Conservation (phyloP, 2,888 invertebrate genomes). For the Oasisia sp. region DNA sequence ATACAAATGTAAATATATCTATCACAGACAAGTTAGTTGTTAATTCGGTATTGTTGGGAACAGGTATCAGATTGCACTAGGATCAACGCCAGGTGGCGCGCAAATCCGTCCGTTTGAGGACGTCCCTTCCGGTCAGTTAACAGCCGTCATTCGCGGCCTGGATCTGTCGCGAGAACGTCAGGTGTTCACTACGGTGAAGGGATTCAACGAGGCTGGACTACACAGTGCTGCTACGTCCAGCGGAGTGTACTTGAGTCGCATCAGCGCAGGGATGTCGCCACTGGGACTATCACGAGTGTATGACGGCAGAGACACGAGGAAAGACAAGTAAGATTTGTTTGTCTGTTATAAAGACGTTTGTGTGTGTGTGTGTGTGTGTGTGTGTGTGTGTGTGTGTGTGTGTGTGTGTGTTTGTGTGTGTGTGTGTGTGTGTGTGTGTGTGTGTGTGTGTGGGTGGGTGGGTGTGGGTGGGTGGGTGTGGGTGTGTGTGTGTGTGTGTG, state of each 20-base stretch:
- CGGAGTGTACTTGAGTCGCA: constrained; percentile 45
- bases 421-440: too few relatives aligned
- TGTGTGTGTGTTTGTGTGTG: too few relatives aligned
- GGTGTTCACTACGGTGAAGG: constrained; percentile 43
- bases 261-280: constrained; percentile 28
- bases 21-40: neutral
- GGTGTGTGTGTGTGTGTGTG: too few relatives aligned
- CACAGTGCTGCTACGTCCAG: constrained; percentile 40
- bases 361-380: too few relatives aligned
- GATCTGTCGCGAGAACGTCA: constrained; percentile 7
- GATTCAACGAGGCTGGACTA: constrained; percentile 47
- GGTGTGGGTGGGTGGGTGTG: too few relatives aligned
- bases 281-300: neutral
- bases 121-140: neutral
- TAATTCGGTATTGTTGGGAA: neutral
- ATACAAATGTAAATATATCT: neutral
- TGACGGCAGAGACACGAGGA: constrained; percentile 3
- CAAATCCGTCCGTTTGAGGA: constrained; percentile 27
- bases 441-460: too few relatives aligned
- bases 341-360: neutral
- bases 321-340: neutral
- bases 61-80: constrained; percentile 25
- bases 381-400: too few relatives aligned
- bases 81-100: constrained; percentile 32
- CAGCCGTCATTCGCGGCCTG: constrained; percentile 1